Evolutionary conservation across 2,113 vertebrate genomes (phyloP).

Genomic region (Narcine bancroftii): DNA sequence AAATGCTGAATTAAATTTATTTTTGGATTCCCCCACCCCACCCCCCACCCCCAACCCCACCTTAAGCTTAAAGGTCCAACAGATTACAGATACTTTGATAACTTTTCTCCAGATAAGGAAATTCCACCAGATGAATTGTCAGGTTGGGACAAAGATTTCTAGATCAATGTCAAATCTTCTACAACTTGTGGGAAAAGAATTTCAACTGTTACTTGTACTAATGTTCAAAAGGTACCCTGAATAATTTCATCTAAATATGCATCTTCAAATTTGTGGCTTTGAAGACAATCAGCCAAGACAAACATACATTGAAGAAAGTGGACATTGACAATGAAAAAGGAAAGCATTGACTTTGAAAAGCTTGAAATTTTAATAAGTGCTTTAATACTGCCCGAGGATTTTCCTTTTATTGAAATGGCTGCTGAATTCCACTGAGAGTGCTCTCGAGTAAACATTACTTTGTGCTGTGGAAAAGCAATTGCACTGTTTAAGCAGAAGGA

Average conservation of each 20-base stretch:
- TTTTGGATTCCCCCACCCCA: conserved; percentile 39
- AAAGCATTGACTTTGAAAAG: not conserved
- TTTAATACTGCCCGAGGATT: not conserved
- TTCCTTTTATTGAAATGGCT: not conserved
- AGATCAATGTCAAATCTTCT: conserved; percentile 22
- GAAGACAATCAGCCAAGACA: not conserved
- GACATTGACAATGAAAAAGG: not conserved
- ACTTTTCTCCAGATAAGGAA: conserved; percentile 76
- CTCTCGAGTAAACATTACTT: not conserved
- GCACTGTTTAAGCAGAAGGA: not conserved
- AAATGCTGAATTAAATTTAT: not conserved
- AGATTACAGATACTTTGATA: conserved; percentile 86
- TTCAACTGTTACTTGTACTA: not conserved
- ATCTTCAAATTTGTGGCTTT: not conserved
- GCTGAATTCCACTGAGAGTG: not conserved
- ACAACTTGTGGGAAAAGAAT: not conserved
- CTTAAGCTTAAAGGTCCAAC: conserved; percentile 73
- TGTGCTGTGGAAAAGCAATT: too few relatives aligned
- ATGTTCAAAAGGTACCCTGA: not conserved
- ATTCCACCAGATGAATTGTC: conserved; percentile 81
- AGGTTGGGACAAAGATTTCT: conserved; percentile 92
- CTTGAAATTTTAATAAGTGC: not conserved
- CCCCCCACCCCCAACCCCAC: too few relatives aligned
- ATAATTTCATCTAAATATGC: not conserved
- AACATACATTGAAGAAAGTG: not conserved